Base-by-base conservation (phyloP, 2,888 invertebrate genomes). In the Craniophora ligustri region DNA sequence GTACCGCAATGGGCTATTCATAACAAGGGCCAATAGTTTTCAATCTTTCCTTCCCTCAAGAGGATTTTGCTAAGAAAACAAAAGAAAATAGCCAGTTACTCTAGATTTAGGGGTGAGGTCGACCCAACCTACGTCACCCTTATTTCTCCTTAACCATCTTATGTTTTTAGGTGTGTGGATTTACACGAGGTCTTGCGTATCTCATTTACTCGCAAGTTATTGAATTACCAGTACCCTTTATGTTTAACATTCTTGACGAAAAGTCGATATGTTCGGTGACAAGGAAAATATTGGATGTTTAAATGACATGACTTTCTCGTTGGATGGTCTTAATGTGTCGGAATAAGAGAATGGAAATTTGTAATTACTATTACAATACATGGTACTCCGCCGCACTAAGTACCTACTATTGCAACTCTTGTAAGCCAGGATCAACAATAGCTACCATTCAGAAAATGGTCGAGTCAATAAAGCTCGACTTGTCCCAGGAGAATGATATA, bases 201-300 rank as follows among this genome's bases (percentile, higher is more conserved):
- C 63, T 60, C 67, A 67, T 57, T 67, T 59, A 32, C 51, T 67
- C 41, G 31, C 49, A 35, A 67, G 50, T 59, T 69, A 67, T 69
- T 69, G 65, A 67, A 69, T 69, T 64, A 64, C 50, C n/a, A 35
- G 21, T n/a, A n/a, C 14, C 50, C 30, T 63, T 53, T 51, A 49
- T 67, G 23, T 19, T 32, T 28, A 46, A 35, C 32, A 46, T 14
- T 31, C 28, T 56, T 45, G 39, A 48, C 34, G 57, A 41, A 48
- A 55, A 56, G 34, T 42, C 59, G 46, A 63, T 70, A 35, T 41
- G 47, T 34, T 50, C 50, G 50, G 54, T 70, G 63, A 61, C 56
- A 47, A 53, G 51, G 56, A 73, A 60, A 67, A 61, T 65, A 74
- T 74, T 71, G 50, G 38, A 56, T 59, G 35, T 67, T 67, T 57